These are phyloP conservation scores for Epicauta chinensis DNA, from an alignment of 1,140 invertebrate species.

Conservation along the genomic window DNA sequence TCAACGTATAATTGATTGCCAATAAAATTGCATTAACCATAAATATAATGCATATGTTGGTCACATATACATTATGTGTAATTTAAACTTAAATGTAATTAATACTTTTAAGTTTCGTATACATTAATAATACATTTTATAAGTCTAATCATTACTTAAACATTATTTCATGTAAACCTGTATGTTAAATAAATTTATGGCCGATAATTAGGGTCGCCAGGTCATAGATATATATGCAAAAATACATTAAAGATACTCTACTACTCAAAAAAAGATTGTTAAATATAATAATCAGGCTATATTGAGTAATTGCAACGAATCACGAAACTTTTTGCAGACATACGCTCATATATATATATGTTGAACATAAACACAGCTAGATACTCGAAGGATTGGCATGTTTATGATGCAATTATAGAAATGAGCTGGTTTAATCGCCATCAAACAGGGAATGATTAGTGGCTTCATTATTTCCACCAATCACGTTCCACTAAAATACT, in stretches of 20 bases:
- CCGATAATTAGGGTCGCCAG: not conserved
- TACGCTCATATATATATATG: too few relatives aligned
- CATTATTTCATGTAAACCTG: too few relatives aligned
- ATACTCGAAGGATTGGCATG: slow-evolving; percentile 31
- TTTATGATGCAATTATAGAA: slow-evolving; percentile 40
- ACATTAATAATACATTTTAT: too few relatives aligned
- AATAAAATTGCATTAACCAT: slow-evolving; percentile 14
- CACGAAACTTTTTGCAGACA: slow-evolving; percentile 18
- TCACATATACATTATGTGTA: not conserved
- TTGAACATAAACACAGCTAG: slow-evolving; percentile 8
- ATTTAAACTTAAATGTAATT: too few relatives aligned
- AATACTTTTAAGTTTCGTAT: too few relatives aligned
- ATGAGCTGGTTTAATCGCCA: slow-evolving; percentile 35
- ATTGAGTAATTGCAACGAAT: slow-evolving; percentile 23
- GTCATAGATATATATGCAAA: not conserved
- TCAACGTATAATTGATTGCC: slow-evolving; percentile 11
- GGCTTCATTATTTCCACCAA: slow-evolving; percentile 39
- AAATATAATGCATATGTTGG: slow-evolving; percentile 12
- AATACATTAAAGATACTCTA: too few relatives aligned
- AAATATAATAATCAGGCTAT: slow-evolving; percentile 13
- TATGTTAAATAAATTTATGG: not conserved
- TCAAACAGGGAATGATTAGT: slow-evolving; percentile 37
- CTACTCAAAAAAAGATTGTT: not conserved
- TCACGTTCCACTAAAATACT: slow-evolving; percentile 21
- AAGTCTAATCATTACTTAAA: too few relatives aligned